Evolutionary conservation across 2,113 vertebrate genomes (phyloP).

Genomic region (Paralichthys olivaceus): DNA sequence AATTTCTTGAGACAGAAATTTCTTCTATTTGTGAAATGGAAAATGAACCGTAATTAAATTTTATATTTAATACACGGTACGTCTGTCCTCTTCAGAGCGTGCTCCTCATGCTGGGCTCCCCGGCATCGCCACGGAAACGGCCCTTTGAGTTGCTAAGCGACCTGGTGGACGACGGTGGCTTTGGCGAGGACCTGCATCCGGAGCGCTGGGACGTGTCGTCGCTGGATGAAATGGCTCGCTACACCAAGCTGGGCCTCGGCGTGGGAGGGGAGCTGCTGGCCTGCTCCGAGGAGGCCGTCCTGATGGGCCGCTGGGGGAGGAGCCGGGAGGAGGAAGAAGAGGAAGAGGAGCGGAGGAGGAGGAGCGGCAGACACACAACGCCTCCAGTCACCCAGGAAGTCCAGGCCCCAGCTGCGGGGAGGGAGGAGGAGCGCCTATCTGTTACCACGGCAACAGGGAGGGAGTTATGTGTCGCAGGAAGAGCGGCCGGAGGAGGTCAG

Average conservation of each 20-base stretch:
- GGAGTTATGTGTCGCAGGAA: slow-evolving; percentile 32
- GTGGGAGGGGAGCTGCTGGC: slow-evolving; percentile 75
- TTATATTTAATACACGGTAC: background rate
- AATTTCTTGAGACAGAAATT: too few relatives aligned
- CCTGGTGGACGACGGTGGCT: slow-evolving; percentile 81
- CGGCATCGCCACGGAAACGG: slow-evolving; percentile 78
- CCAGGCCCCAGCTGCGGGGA: slow-evolving; percentile 17
- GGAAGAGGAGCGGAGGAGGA: slow-evolving; percentile 48
- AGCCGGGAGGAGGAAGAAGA: slow-evolving; percentile 66
- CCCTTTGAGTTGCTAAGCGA: slow-evolving; percentile 84
- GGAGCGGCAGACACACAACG: background rate
- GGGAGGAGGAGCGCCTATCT: slow-evolving; percentile 14
- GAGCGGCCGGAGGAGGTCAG: slow-evolving; percentile 18
- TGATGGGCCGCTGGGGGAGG: slow-evolving; percentile 75
- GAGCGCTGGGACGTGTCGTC: slow-evolving; percentile 83
- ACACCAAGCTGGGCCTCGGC: slow-evolving; percentile 77
- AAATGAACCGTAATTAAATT: too few relatives aligned
- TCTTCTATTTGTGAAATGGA: too few relatives aligned
- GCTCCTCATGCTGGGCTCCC: slow-evolving; percentile 82
- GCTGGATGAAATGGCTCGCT: slow-evolving; percentile 82
- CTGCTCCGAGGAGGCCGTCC: slow-evolving; percentile 76
- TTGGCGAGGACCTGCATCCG: slow-evolving; percentile 77
- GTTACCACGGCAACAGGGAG: slow-evolving; percentile 40
- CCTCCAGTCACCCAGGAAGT: slow-evolving; percentile 35
- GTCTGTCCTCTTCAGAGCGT: slow-evolving; percentile 62